phyloP scores from a whole-genome alignment of 2,888 invertebrate species.

The Dynastes maya region DNA sequence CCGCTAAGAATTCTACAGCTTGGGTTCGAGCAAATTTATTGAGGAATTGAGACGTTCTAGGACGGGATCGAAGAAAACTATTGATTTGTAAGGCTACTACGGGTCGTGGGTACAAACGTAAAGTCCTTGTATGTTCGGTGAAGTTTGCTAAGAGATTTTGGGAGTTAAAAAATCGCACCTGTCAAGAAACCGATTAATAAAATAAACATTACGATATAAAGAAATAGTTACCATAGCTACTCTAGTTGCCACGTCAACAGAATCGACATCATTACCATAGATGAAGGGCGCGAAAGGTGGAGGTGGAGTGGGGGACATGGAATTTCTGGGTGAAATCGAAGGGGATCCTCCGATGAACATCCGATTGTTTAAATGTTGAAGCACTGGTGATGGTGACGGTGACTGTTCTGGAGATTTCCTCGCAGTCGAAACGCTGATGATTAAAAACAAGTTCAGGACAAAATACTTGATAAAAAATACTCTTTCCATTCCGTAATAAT shows the following conservation, averaged over 20 bases:
- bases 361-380: slow-evolving; percentile 57
- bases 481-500: neutral
- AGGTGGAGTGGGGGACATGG: slow-evolving; percentile 72
- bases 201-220: slow-evolving; percentile 14
- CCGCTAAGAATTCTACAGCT: slow-evolving; percentile 98
- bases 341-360: slow-evolving; percentile 51
- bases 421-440: slow-evolving; percentile 67
- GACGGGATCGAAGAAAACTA: slow-evolving; percentile 95
- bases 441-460: slow-evolving; percentile 15
- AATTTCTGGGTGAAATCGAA: slow-evolving; percentile 54
- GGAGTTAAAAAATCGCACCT: slow-evolving; percentile 98
- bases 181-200: slow-evolving; percentile 57
- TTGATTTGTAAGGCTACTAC: slow-evolving; percentile 99
- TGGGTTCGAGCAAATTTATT: slow-evolving; percentile 95
- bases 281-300: slow-evolving; percentile 87
- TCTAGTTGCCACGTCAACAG: slow-evolving; percentile 97
- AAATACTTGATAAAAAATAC: neutral
- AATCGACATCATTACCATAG: slow-evolving; percentile 95
- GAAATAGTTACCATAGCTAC: slow-evolving; percentile 89
- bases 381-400: slow-evolving; percentile 58
- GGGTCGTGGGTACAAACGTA: slow-evolving; percentile 96
- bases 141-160: slow-evolving; percentile 98
- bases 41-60: slow-evolving; percentile 89
- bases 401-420: slow-evolving; percentile 65
- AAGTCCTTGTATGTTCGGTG: slow-evolving; percentile 96